Conservation (phyloP, 2,888 invertebrate species). For the Drosophila pegasa region DNA sequence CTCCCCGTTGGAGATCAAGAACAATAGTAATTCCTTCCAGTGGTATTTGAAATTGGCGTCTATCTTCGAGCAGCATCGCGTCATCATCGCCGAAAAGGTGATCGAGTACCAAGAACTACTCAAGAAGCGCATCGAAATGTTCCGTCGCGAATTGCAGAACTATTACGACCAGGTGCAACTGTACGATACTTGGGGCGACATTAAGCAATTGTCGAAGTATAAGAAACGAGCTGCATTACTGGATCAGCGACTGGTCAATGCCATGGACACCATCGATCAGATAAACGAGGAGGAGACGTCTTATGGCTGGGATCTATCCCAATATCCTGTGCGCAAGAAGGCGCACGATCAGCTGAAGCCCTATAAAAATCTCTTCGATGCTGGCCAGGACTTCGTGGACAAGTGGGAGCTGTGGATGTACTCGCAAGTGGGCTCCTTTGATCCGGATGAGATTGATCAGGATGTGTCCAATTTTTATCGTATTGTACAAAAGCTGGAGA, state of each 20-base stretch:
- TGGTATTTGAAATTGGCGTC: conserved; percentile 94
- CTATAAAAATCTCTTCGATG: conserved; percentile 94
- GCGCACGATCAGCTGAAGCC: conserved; percentile 92
- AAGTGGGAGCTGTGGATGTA: conserved; percentile 95
- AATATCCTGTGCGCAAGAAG: conserved; percentile 93
- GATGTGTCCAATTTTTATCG: conserved; percentile 85
- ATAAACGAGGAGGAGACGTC: conserved; percentile 96
- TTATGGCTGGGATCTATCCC: conserved; percentile 94
- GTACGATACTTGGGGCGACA: conserved; percentile 94
- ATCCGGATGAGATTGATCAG: conserved; percentile 94
- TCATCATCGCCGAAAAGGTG: conserved; percentile 92
- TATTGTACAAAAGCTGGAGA: conserved; percentile 94
- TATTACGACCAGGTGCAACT: conserved; percentile 93
- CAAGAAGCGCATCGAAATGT: conserved; percentile 91
- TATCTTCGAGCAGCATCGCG: conserved; percentile 92
- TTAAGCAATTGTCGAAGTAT: conserved; percentile 93
- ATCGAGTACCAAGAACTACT: conserved; percentile 94
- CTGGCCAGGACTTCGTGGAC: conserved; percentile 93
- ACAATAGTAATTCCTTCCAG: conserved; percentile 94
- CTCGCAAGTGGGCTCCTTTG: conserved; percentile 91
- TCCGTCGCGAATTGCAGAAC: conserved; percentile 92
- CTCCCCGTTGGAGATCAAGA: conserved; percentile 93
- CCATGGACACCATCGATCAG: conserved; percentile 92
- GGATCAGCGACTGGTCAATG: conserved; percentile 88
- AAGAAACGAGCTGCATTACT: conserved; percentile 91